Evolutionary conservation across 2,113 vertebrate species (phyloP).

Genomic region (Amblyornis subalaris): DNA sequence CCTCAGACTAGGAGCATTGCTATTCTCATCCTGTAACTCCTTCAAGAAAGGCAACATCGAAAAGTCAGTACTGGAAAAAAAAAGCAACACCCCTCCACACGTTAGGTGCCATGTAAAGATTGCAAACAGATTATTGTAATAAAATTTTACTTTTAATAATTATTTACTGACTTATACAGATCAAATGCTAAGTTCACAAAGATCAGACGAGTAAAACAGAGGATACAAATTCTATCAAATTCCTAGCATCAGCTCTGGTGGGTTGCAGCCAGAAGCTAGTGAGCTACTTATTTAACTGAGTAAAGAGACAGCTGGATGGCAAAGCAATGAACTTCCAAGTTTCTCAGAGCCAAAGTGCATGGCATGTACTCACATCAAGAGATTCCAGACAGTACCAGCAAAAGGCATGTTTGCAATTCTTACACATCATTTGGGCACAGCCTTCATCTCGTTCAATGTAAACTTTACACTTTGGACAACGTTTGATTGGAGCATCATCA

Average conservation of each 20-base stretch:
- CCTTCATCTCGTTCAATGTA: slow-evolving; percentile 97
- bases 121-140: not conserved
- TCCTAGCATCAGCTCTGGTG: not conserved
- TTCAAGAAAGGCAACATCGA: not conserved
- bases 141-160: not conserved
- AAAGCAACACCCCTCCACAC: not conserved
- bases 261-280: not conserved
- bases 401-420: slow-evolving; percentile 98
- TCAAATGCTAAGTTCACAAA: not conserved
- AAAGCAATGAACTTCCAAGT: not conserved
- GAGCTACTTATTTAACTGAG: not conserved
- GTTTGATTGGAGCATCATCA: slow-evolving; percentile 92
- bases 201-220: not conserved
- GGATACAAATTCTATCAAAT: not conserved
- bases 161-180: not conserved
- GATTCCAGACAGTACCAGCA: slow-evolving; percentile 99
- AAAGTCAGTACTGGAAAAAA: not conserved
- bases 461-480: slow-evolving; percentile 98
- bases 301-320: not conserved
- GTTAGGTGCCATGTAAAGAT: not conserved
- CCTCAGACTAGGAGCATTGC: not conserved
- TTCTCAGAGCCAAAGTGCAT: not conserved
- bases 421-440: slow-evolving; percentile 99
- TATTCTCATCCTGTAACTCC: not conserved
- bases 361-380: slow-evolving; percentile 87